Conservation (phyloP, 2,888 invertebrate genomes). For the Cheilosia impressa region DNA sequence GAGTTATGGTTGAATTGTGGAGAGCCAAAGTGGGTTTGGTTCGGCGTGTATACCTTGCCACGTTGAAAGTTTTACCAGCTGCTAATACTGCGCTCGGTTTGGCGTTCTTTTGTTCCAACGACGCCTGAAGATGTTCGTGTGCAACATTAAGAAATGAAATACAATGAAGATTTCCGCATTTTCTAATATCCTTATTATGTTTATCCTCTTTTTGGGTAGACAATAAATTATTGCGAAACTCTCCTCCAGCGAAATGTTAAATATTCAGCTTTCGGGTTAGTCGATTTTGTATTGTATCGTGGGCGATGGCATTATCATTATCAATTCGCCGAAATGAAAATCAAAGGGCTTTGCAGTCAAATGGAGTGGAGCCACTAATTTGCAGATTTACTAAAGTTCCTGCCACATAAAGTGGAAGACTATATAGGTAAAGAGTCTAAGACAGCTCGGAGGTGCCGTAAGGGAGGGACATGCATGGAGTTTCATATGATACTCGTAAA, state of each 20-base stretch:
- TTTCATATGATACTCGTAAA: too few species aligned
- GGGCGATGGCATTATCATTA: too few species aligned
- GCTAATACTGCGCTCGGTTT: slow-evolving; percentile 5
- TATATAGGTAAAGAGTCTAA: too few species aligned
- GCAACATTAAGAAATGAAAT: slow-evolving; percentile 52
- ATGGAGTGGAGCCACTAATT: too few species aligned
- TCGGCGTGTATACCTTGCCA: background rate
- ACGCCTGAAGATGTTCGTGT: slow-evolving; percentile 33
- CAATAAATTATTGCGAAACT: slow-evolving; percentile 41
- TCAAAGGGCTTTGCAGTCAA: too few species aligned
- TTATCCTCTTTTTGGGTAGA: slow-evolving; percentile 32
- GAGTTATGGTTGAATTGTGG: slow-evolving; percentile 40
- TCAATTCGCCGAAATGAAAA: too few species aligned
- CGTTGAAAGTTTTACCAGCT: slow-evolving; percentile 43
- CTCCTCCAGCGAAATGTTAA: background rate
- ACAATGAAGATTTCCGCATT: slow-evolving; percentile 63
- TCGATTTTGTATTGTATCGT: background rate
- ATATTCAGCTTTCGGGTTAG: background rate
- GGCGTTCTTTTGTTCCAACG: slow-evolving; percentile 37
- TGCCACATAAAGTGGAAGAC: too few species aligned
- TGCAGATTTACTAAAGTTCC: too few species aligned
- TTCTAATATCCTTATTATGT: slow-evolving; percentile 62
- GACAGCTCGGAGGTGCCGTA: too few species aligned
- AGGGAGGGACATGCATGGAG: too few species aligned
- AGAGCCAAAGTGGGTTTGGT: slow-evolving; percentile 2